These are phyloP conservation scores for Nesoenas mayeri DNA, from an alignment of 2,113 vertebrate species.

Conservation along the genomic window DNA sequence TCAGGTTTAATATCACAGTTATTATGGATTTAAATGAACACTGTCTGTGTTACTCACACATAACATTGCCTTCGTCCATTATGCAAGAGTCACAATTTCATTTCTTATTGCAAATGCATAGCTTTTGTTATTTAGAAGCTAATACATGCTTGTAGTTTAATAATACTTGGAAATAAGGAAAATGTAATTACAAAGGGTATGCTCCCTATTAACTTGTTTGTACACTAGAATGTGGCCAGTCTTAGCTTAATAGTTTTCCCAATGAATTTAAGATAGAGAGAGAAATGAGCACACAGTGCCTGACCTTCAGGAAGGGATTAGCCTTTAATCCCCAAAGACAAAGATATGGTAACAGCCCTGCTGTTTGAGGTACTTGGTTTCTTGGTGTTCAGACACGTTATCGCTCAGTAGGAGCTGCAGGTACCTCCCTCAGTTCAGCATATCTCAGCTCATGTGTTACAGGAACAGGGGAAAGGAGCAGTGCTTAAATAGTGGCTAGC, in stretches of 20 bases:
- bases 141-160: neutral
- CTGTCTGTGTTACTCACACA: neutral
- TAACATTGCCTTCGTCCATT: neutral
- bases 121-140: neutral
- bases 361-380: neutral
- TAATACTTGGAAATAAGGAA: neutral
- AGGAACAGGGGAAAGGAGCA: neutral
- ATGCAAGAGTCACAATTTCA: neutral
- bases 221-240: neutral
- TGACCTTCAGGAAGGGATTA: neutral
- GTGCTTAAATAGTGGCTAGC: neutral
- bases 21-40: neutral
- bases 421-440: neutral
- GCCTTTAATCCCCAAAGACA: neutral
- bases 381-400: neutral
- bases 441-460: neutral
- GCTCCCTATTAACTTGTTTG: neutral
- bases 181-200: neutral
- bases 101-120: neutral
- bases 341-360: neutral
- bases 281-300: neutral
- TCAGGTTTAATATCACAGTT: neutral
- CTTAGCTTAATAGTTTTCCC: neutral
- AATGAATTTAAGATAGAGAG: neutral
- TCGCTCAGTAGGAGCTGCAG: neutral